A percentile compares a stretch with the other conserved stretches of the same genome.
Conservation (phyloP, 2,113 vertebrate species). For the Catagonus wagneri region DNA sequence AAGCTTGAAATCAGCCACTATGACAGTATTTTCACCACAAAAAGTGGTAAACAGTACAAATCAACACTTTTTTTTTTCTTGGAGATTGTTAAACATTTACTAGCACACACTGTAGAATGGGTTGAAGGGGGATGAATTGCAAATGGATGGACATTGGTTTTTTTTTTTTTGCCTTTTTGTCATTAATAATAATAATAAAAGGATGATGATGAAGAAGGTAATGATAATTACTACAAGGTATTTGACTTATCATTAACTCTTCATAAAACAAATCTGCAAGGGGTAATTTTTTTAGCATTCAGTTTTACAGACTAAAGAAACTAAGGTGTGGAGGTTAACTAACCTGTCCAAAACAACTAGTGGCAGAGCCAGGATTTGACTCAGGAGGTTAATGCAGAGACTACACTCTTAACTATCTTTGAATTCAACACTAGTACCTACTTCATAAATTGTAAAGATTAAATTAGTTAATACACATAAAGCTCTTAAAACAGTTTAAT, state of each 20-base stretch:
- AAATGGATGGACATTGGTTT: background rate
- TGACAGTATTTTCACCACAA: background rate
- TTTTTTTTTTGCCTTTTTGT: no score
- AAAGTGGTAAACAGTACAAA: background rate
- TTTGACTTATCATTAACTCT: slow-evolving; percentile 14
- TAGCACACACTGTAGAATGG: background rate
- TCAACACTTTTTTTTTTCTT: background rate
- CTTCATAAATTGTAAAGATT: background rate
- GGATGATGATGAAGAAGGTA: background rate
- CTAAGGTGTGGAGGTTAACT: background rate
- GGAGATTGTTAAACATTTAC: background rate
- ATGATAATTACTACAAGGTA: background rate
- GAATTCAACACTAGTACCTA: slow-evolving; percentile 7
- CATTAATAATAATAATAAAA: no score
- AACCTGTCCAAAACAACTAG: background rate
- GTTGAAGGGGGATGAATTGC: background rate
- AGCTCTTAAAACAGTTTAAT: background rate
- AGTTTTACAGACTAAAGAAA: slow-evolving; percentile 3
- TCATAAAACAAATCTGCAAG: slow-evolving; percentile 13
- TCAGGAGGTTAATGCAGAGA: background rate
- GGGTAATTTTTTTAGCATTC: background rate
- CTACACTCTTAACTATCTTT: slow-evolving; percentile 8
- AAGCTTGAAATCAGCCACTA: background rate
- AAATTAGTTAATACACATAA: background rate
- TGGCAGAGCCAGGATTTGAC: slow-evolving; percentile 10